Conservation (phyloP, 2,888 invertebrate genomes). For the Ophioninae sp. region DNA sequence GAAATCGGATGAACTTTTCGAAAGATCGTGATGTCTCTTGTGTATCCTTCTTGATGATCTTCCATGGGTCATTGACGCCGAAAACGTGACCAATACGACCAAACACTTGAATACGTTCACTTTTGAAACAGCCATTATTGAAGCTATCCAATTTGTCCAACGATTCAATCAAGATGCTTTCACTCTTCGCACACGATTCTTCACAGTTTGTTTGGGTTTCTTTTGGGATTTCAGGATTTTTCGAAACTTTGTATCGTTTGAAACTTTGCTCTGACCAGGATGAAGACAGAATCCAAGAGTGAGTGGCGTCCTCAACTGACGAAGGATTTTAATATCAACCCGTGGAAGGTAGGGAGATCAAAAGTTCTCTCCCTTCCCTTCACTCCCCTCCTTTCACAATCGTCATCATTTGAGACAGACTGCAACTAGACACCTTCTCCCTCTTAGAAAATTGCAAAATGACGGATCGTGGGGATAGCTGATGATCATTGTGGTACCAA, state of each 20-base stretch:
- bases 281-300: slow-evolving; percentile 65
- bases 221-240: too few species aligned
- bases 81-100: slow-evolving; percentile 22
- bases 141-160: too few species aligned
- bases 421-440: slow-evolving; percentile 25
- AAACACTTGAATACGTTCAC: slow-evolving; percentile 36
- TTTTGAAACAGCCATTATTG: neutral
- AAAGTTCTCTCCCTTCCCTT: neutral
- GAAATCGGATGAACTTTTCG: neutral
- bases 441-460: slow-evolving; percentile 2
- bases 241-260: neutral
- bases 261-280: slow-evolving; percentile 13
- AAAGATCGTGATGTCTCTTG: neutral
- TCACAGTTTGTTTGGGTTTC: too few species aligned
- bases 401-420: slow-evolving; percentile 27
- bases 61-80: slow-evolving; percentile 23
- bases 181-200: too few species aligned
- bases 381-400: slow-evolving; percentile 14
- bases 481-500: slow-evolving; percentile 15
- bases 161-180: too few species aligned
- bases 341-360: slow-evolving; percentile 19
- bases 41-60: slow-evolving; percentile 33
- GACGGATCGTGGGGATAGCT: neutral
- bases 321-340: slow-evolving; percentile 70
- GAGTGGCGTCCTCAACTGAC: slow-evolving; percentile 59